Base-by-base conservation (phyloP, 1,140 invertebrate species). In the Olivierus martensii region DNA sequence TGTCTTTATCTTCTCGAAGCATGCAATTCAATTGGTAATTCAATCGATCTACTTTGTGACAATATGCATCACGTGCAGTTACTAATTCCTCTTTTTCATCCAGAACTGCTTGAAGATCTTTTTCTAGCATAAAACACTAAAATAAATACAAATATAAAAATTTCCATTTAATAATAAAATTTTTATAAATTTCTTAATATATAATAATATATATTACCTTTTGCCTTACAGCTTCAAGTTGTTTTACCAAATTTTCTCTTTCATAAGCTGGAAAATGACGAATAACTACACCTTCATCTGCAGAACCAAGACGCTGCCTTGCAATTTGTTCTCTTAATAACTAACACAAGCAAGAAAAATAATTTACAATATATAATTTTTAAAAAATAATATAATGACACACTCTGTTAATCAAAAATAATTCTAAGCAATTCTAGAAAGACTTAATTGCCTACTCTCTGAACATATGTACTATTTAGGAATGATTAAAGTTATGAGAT, bases 31-130 rank as follows among this genome's bases (percentile, higher is more conserved):
- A 72, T 65, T 87, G 82, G 61, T 84, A 78, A 68, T 89, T 90
- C 3, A 90, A 73, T 36, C 84, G 71, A 64, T 87, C 83, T 14
- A 84, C 81, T 69, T 91, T 90, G 58, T 77, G 83, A 65, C 83
- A 83, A 60, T 85, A 87, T n/a, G 81, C 82, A 69, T 89, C 84
- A 55, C 84, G 71, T 65, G 89, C 84, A 12, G 76, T 80, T 18
- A 83, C 77, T 17, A 87, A 65, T 61, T 90, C 87, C 63, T 88
- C 84, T 67, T 89, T 88, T 65, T 90, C 86, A 73, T 90, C 87
- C 36, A 90, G 67, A 18, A 87, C 76, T 42, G 68, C 65, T 59
- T 84, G 78, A 17, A 89, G 71, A 70, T 91, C 85, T 22, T 77
- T 64, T 67, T 82, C 77, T 34, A 85, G 65, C 66, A 83, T 79